These are phyloP conservation scores for Melanostigma gelatinosum DNA, from an alignment of 2,113 vertebrate genomes.

Conservation along the genomic window DNA sequence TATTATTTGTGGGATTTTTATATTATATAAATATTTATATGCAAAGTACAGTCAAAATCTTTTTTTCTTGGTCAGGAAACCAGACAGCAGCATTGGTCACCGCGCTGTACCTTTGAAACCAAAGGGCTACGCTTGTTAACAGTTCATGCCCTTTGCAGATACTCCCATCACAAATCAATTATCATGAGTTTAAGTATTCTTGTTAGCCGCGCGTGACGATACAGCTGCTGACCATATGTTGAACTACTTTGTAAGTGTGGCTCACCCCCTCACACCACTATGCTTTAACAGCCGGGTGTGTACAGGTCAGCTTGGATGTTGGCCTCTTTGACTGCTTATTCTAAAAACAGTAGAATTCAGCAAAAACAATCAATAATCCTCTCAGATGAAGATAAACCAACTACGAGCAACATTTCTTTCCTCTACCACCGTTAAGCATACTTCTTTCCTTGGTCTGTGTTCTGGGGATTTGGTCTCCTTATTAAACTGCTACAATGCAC, in stretches of 20 bases:
- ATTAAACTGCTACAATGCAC: not conserved
- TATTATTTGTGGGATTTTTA: not conserved
- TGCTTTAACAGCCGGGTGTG: not conserved
- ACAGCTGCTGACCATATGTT: conserved; percentile 10
- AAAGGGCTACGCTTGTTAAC: not conserved
- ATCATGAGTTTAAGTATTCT: not conserved
- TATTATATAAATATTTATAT: not conserved
- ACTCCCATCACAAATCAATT: not conserved
- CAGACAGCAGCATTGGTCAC: no score
- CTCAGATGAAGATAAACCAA: not conserved
- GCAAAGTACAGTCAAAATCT: not conserved
- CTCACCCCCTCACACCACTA: not conserved
- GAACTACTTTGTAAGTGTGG: not conserved
- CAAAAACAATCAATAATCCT: not conserved
- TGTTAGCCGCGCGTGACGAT: no score
- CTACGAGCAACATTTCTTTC: not conserved
- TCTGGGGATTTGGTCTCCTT: not conserved
- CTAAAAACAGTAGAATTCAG: not conserved
- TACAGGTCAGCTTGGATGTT: not conserved
- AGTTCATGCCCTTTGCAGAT: not conserved
- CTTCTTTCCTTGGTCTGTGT: not conserved
- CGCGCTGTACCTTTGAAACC: not conserved
- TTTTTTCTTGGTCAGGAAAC: not conserved
- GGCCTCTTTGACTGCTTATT: not conserved
- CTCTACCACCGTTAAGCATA: not conserved